Evolutionary conservation across 2,113 vertebrate genomes (phyloP), one percentile per base, ranked within the genome.

Genomic region (Cygnus buccinator): DNA sequence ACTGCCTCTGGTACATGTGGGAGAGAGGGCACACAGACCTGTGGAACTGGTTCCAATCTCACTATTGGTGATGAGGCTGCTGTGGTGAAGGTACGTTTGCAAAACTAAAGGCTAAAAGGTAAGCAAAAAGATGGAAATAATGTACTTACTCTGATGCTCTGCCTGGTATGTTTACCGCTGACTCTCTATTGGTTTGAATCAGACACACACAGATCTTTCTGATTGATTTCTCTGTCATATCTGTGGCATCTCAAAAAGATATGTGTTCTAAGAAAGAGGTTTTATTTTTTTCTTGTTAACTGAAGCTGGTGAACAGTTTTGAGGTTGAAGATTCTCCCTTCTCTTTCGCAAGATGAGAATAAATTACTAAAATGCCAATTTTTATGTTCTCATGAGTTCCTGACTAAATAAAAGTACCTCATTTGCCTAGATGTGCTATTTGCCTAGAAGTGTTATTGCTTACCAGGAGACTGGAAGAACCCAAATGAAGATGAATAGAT

Each of bases 401-500:
- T 89, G 28, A 76, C 41, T 84, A 84, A 72, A 73, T 84, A 94
- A 71, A 91, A 75, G 61, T 25, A 37, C 46, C n/a, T 89, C 86
- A 76, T 94, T 94, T 96, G 80, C 86, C 77, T 87, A 72, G 31
- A 79, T 89, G 74, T 82, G 31, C 17, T 65, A 65, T 65, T 65
- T 65, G 62, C 26, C 26, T 21, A 26, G 44, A 83, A 22, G 87
- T 67, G 59, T 74, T 91, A 62, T 41, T 89, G 62, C 80, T 87
- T 85, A 89, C 77, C 55, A 82, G 31, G 13, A 94, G 50, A 11
- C 23, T 94, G 58, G 52, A 92, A 76, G 88, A 92, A 91, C 39
- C 54, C 31, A 62, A 62, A 96, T 14, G 13, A 72, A 95, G 92
- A 94, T 90, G 35, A 93, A 81, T 15, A 95, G 95, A 95, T 89